These are phyloP conservation scores for Fragum whitleyi DNA, from an alignment of 2,888 invertebrate species.

Conservation along the genomic window DNA sequence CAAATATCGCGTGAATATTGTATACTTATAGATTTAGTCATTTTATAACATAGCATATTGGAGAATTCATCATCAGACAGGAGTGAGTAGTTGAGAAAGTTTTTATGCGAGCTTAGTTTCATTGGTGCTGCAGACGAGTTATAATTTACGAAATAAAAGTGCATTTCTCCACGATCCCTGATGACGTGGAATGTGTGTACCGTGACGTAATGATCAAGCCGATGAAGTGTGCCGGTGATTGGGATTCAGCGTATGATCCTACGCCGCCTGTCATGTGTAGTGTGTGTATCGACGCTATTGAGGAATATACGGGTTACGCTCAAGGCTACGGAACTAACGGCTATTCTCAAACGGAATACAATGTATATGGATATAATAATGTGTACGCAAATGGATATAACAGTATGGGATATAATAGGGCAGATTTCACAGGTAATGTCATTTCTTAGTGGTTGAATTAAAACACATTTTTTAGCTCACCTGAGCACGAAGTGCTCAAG, in stretches of 20 bases:
- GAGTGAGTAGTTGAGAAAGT: background rate
- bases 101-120: too few relatives aligned
- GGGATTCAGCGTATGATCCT: slow-evolving; percentile 58
- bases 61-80: background rate
- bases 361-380: slow-evolving; percentile 58
- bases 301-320: slow-evolving; percentile 73
- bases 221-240: slow-evolving; percentile 73
- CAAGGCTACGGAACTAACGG: slow-evolving; percentile 49
- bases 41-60: background rate
- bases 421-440: slow-evolving; percentile 55
- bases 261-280: slow-evolving; percentile 68
- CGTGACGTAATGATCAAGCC: slow-evolving; percentile 41
- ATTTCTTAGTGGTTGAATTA: too few relatives aligned
- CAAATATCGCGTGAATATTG: background rate
- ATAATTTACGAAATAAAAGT: too few relatives aligned
- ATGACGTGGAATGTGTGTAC: slow-evolving; percentile 16
- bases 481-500: too few relatives aligned
- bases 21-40: background rate
- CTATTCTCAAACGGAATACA: slow-evolving; percentile 58
- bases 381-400: slow-evolving; percentile 56
- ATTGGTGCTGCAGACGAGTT: too few relatives aligned
- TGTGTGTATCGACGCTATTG: slow-evolving; percentile 78
- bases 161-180: background rate
- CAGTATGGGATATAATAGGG: slow-evolving; percentile 56
- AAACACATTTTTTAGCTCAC: too few relatives aligned